Percentiles rank a stretch among this genome's conserved stretches.
phyloP scores from a whole-genome alignment of 2,113 vertebrate species.

The Notothenia rossii region DNA sequence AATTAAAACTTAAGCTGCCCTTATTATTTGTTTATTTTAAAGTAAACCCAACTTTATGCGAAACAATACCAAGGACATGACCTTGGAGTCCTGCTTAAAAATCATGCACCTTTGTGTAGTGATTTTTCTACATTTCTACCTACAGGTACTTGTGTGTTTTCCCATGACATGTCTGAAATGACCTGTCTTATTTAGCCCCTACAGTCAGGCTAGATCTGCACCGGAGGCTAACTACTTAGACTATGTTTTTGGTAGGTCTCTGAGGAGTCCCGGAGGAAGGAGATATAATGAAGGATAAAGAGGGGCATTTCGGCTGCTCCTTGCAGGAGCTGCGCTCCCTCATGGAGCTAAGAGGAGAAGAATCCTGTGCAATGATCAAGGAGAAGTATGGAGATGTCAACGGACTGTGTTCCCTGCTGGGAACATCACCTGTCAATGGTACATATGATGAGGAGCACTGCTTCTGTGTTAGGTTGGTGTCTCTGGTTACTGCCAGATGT shows the following conservation, averaged over 20 bases:
- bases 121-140: background rate
- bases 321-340: slow-evolving; percentile 90
- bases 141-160: too few relatives aligned
- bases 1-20: too few relatives aligned
- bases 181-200: background rate
- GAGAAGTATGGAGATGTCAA: slow-evolving; percentile 91
- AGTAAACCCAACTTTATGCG: too few relatives aligned
- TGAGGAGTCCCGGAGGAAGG: slow-evolving; percentile 76
- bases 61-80: too few relatives aligned
- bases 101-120: background rate
- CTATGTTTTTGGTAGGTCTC: slow-evolving; percentile 75
- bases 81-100: too few relatives aligned
- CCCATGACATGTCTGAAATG: background rate
- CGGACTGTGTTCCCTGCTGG: slow-evolving; percentile 93
- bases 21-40: too few relatives aligned
- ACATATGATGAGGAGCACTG: slow-evolving; percentile 46
- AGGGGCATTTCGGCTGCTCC: slow-evolving; percentile 88
- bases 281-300: slow-evolving; percentile 90
- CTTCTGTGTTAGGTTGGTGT: background rate
- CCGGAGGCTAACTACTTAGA: slow-evolving; percentile 60
- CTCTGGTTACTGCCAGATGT: too few relatives aligned
- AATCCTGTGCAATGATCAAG: slow-evolving; percentile 90
- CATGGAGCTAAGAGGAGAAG: slow-evolving; percentile 94
- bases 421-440: slow-evolving; percentile 95
- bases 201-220: slow-evolving; percentile 51